phyloP scores from a whole-genome alignment of 1,140 invertebrate genomes.

The Cotesia typhae region DNA sequence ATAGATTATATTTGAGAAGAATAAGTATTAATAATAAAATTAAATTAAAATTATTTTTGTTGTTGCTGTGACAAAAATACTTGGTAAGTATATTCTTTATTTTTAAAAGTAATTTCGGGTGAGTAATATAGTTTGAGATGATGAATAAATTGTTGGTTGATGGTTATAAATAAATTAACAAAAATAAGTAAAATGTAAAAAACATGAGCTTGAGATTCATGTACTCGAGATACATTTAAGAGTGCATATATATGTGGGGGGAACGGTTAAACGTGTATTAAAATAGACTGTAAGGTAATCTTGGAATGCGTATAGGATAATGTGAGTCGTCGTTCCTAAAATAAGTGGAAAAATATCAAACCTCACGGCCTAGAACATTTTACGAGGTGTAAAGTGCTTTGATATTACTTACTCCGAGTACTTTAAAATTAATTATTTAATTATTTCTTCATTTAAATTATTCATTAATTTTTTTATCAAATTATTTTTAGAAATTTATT shows the following conservation, averaged over 20 bases:
- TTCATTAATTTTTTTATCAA: too few species aligned
- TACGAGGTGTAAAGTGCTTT: conserved; percentile 12
- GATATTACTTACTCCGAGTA: not conserved
- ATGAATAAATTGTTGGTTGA: conserved; percentile 1
- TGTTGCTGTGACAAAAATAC: not conserved
- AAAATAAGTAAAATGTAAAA: not conserved
- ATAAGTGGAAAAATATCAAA: conserved; percentile 58
- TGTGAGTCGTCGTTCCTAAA: conserved; percentile 58
- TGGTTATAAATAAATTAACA: not conserved
- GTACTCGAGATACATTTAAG: conserved; percentile 13
- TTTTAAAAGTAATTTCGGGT: too few species aligned
- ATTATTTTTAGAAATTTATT: too few species aligned
- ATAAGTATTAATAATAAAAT: too few species aligned
- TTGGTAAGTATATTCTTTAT: not conserved
- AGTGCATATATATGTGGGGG: conserved; percentile 6
- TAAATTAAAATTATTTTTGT: too few species aligned
- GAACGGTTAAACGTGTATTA: conserved; percentile 36
- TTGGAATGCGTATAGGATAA: conserved; percentile 54
- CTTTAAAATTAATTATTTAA: not conserved
- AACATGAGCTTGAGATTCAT: not conserved
- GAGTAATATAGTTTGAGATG: not conserved
- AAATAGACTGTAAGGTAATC: conserved; percentile 63
- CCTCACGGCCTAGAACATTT: conserved; percentile 29
- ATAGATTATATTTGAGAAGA: too few species aligned
- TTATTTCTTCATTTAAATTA: too few species aligned